Evolutionary conservation across 2,888 invertebrate genomes (phyloP), one percentile per base, ranked within the genome.

Genomic region (Pinctada fucata): DNA sequence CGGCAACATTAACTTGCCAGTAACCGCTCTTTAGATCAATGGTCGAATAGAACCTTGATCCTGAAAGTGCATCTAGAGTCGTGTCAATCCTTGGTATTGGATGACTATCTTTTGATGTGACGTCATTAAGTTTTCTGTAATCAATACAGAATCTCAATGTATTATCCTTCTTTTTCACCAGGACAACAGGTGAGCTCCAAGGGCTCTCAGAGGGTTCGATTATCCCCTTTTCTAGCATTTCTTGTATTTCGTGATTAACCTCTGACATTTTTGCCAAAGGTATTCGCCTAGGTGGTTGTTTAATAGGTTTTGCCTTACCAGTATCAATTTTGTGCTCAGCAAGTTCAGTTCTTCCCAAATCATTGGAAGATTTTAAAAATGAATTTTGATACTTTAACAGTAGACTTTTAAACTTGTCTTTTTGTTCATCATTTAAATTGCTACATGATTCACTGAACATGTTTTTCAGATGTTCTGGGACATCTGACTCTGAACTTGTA

Each of bases 81-180:
- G n/a, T 47, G 47, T 72, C 72, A n/a, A 72, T 73, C 3, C 73
- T 52, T 8, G 52, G 73, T 64, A 73, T 16, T 6, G 73, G 73
- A 47, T 73, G 64, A 31, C 6, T 31, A n/a, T 73, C 73, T 48
- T 73, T 73, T 13, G 58, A 31, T 47, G 73, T 58, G 8, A 73
- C 64, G 47, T 52, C 58, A 52, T 52, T 52, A 52, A 52, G 58
- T 52, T 52, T 52, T 52, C 58, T 52, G 58, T 52, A 73, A 10
- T 73, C 63, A 63, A 72, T 72, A 64, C 72, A 64, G 6, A 72
- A 8, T 72, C 63, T n/a, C 3, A 72, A 6, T 2, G n/a, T 52
- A n/a, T 47, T 47, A 16, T 51, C 31, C 52, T 63, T 63, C 10
- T 58, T 51, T 52, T 51, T 48, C 6, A 72, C 10, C 6, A 72